phyloP scores from a whole-genome alignment of 2,888 invertebrate genomes.

The Xestia sexstrigata region DNA sequence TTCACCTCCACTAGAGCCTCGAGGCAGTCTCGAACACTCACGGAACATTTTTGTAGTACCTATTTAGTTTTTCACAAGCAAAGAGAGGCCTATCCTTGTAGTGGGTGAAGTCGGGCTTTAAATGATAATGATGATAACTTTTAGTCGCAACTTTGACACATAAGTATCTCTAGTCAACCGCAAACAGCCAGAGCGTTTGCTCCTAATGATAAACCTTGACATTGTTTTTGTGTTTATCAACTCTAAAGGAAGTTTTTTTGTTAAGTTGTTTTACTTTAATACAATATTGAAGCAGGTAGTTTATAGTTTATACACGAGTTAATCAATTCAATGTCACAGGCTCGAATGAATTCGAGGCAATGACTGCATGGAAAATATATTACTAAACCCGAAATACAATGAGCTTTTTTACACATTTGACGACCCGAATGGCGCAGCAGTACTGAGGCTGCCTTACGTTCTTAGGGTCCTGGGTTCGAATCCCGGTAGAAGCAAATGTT shows the following conservation, averaged over 20 bases:
- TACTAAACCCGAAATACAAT: neutral
- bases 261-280: neutral
- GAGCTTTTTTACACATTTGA: too few relatives aligned
- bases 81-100: too few relatives aligned
- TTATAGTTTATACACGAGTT: neutral
- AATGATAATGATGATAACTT: neutral
- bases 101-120: neutral
- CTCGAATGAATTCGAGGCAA: neutral
- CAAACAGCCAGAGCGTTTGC: neutral
- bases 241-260: slow-evolving; percentile 3
- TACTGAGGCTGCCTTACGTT: too few relatives aligned
- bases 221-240: neutral
- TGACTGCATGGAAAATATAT: neutral
- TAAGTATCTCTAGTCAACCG: neutral
- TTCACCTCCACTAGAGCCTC: too few relatives aligned
- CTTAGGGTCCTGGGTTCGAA: too few relatives aligned
- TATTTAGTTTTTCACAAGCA: neutral
- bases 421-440: too few relatives aligned
- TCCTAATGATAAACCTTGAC: slow-evolving; percentile 28
- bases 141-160: neutral
- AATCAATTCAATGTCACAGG: slow-evolving; percentile 29
- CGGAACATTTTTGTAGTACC: too few relatives aligned
- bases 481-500: too few relatives aligned
- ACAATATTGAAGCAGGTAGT: neutral
- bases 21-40: too few relatives aligned